Percentiles rank a stretch among this genome's conserved stretches.
phyloP scores from a whole-genome alignment of 2,888 invertebrate genomes.

The Nineta flava region DNA sequence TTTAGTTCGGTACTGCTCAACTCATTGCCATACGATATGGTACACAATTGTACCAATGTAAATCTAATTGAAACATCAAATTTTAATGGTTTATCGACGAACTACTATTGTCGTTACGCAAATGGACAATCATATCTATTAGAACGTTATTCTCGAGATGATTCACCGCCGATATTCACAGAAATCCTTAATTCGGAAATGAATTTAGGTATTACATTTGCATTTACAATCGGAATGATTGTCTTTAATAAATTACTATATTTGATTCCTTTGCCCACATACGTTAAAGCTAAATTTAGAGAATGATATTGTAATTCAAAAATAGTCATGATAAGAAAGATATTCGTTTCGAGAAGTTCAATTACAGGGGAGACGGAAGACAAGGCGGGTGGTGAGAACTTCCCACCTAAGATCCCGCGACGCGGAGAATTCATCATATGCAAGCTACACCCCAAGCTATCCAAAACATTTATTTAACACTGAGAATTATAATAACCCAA shows the following conservation, averaged over 20 bases:
- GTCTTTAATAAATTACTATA: slow-evolving; percentile 74
- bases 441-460: too few species aligned
- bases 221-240: slow-evolving; percentile 66
- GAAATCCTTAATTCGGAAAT: slow-evolving; percentile 53
- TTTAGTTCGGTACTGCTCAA: slow-evolving; percentile 34
- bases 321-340: background rate
- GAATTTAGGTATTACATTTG: slow-evolving; percentile 68
- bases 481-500: too few species aligned
- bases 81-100: slow-evolving; percentile 33
- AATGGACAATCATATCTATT: slow-evolving; percentile 55
- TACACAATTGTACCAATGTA: slow-evolving; percentile 37
- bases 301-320: slow-evolving; percentile 34
- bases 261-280: slow-evolving; percentile 67
- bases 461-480: too few species aligned
- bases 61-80: slow-evolving; percentile 37
- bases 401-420: too few species aligned
- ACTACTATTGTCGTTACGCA: slow-evolving; percentile 45
- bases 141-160: slow-evolving; percentile 46
- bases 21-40: slow-evolving; percentile 26
- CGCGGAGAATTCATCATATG: too few species aligned
- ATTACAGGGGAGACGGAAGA: too few species aligned
- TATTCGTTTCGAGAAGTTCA: too few species aligned
- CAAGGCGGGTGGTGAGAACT: too few species aligned
- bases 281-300: slow-evolving; percentile 75
- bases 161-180: slow-evolving; percentile 27